Base-by-base conservation (phyloP, 2,888 invertebrate genomes). In the Tetheella fluctuosa region DNA sequence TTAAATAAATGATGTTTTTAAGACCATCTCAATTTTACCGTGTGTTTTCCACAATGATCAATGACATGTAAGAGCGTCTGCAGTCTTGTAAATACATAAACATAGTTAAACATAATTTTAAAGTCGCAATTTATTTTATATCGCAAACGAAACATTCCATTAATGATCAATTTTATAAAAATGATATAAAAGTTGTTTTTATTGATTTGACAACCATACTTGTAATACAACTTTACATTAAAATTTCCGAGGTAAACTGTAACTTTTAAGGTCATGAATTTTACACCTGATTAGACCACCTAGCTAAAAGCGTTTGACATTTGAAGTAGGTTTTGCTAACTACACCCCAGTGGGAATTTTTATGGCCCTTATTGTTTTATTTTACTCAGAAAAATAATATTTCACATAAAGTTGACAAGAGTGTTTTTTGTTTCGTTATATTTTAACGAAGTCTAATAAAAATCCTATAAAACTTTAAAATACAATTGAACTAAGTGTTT, bases 231-330 rank as follows among this genome's bases (percentile, higher is more conserved):
- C n/a, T 20, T 20, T 20, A 48, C 20, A 20, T 6, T 20, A n/a
- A 48, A 48, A 48, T 48, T 20, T 48, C 61, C 62, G 60, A 63
- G 64, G 58, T 63, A 70, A 71, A 74, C 69, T 71, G 65, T 59
- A 60, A 62, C 69, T 67, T 61, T 72, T 74, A 69, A 69, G 71
- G 74, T 72, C 75, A 78, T 77, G 77, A 77, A 77, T 77, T 77
- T 77, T 72, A 76, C 76, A 76, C 68, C 70, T 76, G 76, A 77
- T 77, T 77, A n/a, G n/a, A n/a, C n/a, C n/a, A 77, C 75, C 76
- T 72, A 75, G 69, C 73, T 68, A 72, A 71, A 73, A 69, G 75
- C 69, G 73, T 71, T 71, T 72, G 76, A 73, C 73, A 71, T 70
- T 74, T 62, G 64, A 68, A 76, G 73, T 71, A 71, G 67, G 61